Evolutionary conservation across 2,888 invertebrate genomes (phyloP).

Genomic region (Noctua fimbriata): DNA sequence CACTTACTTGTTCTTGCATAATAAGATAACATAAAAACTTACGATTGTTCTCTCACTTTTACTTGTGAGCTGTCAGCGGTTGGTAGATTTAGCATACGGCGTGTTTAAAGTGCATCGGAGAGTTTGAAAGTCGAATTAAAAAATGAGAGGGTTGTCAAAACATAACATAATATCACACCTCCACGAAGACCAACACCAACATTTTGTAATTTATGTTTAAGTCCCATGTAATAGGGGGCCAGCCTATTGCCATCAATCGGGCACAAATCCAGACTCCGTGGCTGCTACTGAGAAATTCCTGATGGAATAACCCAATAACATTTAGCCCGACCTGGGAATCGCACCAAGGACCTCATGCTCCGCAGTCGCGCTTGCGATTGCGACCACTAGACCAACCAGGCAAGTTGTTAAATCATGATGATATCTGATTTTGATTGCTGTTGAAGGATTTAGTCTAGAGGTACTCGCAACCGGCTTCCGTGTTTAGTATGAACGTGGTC

Average conservation of each 20-base stretch:
- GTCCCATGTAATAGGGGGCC: no score
- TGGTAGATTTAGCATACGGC: background rate
- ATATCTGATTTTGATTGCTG: background rate
- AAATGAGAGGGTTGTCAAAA: background rate
- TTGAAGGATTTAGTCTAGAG: background rate
- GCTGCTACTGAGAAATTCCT: no score
- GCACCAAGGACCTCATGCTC: no score
- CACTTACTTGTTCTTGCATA: slow-evolving; percentile 45
- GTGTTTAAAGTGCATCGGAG: background rate
- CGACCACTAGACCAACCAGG: no score
- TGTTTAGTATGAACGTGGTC: background rate
- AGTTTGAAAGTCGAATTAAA: background rate
- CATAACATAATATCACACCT: no score
- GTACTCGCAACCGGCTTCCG: background rate
- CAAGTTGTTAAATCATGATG: background rate
- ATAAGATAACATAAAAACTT: slow-evolving; percentile 43
- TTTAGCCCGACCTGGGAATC: no score
- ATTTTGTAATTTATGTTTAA: no score
- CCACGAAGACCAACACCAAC: no score
- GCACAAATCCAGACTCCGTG: no score
- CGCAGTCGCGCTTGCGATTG: no score
- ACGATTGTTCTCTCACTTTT: slow-evolving; percentile 53
- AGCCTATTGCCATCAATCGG: no score
- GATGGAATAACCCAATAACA: no score
- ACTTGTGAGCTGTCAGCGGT: slow-evolving; percentile 30